Evolutionary conservation across 2,888 invertebrate species (phyloP).

Genomic region (Philereme transversata): DNA sequence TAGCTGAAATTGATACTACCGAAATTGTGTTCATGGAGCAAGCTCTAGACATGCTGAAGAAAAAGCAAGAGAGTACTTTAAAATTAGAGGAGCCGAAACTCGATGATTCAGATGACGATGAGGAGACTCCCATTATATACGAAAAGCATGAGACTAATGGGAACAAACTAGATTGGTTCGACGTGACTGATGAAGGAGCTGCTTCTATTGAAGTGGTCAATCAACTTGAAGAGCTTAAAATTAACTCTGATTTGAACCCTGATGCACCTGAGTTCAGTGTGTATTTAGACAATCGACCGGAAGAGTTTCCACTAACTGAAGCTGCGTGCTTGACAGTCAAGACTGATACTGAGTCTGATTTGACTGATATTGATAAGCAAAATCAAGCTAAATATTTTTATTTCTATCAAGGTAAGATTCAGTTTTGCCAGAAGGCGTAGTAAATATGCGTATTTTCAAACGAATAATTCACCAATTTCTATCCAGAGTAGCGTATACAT

Average conservation of each 20-base stretch:
- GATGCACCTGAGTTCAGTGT: slow-evolving; percentile 62
- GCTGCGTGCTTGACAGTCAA: slow-evolving; percentile 38
- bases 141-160: slow-evolving; percentile 62
- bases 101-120: slow-evolving; percentile 42
- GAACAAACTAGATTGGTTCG: slow-evolving; percentile 74
- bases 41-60: slow-evolving; percentile 88
- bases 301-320: slow-evolving; percentile 65
- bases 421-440: not conserved
- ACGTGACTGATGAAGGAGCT: slow-evolving; percentile 68
- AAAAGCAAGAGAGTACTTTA: slow-evolving; percentile 73
- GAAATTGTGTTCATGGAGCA: slow-evolving; percentile 94
- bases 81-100: slow-evolving; percentile 47
- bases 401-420: slow-evolving; percentile 91
- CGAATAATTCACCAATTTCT: no score
- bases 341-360: slow-evolving; percentile 43
- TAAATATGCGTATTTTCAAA: no score
- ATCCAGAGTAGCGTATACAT: no score
- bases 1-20: slow-evolving; percentile 89
- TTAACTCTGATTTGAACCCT: slow-evolving; percentile 66
- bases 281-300: slow-evolving; percentile 47
- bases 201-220: slow-evolving; percentile 60
- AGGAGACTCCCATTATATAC: slow-evolving; percentile 54
- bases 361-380: slow-evolving; percentile 67
- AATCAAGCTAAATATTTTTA: slow-evolving; percentile 86
- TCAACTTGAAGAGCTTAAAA: slow-evolving; percentile 54